Evolutionary conservation across 2,888 invertebrate species (phyloP), one percentile per base, ranked within the genome.

Genomic region (Xestia c-nigrum): DNA sequence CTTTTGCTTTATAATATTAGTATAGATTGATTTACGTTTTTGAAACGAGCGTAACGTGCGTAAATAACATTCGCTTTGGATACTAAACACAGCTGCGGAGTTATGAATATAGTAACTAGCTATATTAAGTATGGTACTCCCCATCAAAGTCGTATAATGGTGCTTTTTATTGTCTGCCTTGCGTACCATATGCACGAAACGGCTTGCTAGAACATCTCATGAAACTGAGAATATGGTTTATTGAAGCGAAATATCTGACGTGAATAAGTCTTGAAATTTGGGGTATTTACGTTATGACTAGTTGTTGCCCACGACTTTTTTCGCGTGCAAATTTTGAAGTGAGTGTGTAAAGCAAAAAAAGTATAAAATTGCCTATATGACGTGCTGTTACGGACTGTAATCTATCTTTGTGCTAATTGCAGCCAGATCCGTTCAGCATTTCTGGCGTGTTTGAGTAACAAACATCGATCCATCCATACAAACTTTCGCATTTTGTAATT

Each of bases 151-250:
- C 52, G 24, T 50, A 31, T 79, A 65, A 84, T 80, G 74, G 84
- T 73, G 65, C 64, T 81, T 80, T 84, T 81, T 81, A 80, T 24
- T 47, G 57, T 71, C 50, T 71, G 4, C 63, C 50, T 38, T 63
- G 40, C 19, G 66, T 75, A 40, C 57, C 85, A 70, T 64, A 74
- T 81, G 85, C 46, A 40, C 10, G 61, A 19, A 84, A 81, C 81
- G 81, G 80, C 81, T 81, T 67, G 69, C 21, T 47, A 43, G 59
- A 74, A 68, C 74, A 74, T 38, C 63, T 61, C 85, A 84, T 80
- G 68, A 84, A 80, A 55, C 40, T 80, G 55, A 31, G 72, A 64
- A 80, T 80, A 69, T 80, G 65, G 61, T 57, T 69, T 43, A 40
- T 46, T 73, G 55, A 38, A 50, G 46, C 46, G 16, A 31, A 68